Base-by-base conservation (phyloP, 2,888 invertebrate genomes). In the Eilema caniola region DNA sequence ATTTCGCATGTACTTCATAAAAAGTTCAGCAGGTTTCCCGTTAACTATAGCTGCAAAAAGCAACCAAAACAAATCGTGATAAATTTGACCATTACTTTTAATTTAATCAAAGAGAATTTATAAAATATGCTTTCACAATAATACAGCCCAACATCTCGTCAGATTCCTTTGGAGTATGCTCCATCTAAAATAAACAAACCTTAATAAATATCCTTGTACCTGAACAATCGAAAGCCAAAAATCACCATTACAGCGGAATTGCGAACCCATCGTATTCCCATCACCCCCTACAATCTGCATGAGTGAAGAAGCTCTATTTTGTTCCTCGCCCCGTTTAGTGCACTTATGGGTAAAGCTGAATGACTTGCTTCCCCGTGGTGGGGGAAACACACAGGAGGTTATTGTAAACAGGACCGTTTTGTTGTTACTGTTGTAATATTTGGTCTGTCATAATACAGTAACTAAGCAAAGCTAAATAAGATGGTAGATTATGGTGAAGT, bases 321-420 rank as follows among this genome's bases (percentile, higher is more conserved):
- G 83, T 87, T 88, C 86, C 86, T 86, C 83, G 84, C 75, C 82
- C 78, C 83, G 87, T 91, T 92, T 92, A 93, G 88, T 89, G 85
- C 90, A 90, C 93, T 91, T 90, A 81, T 71, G 92, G 86, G 85
- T 88, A 79, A 79, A 47, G 65, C 69, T 71, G 79, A 81, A 76
- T 72, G 76, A 75, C 76, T 80, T 83, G 83, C 73, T 75, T 73
- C 72, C 73, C 70, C 47, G 16, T 23, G 64, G 28, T 63, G 31
- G 11, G 28, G 61, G 25, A 73, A 78, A 86, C 74, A 83, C 72
- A 89, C 85, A 85, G 70, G 67, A 0, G 3, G 0, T 0, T 41
- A 70, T 76, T 85, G 3, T 28, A 74, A 23, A 8, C 65, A 63
- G 57, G 16, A 0, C 63, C 12, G 63, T 25, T 28, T 11, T 2